Evolutionary conservation across 2,113 vertebrate genomes (phyloP).

Genomic region (Hippocampus mohnikei): DNA sequence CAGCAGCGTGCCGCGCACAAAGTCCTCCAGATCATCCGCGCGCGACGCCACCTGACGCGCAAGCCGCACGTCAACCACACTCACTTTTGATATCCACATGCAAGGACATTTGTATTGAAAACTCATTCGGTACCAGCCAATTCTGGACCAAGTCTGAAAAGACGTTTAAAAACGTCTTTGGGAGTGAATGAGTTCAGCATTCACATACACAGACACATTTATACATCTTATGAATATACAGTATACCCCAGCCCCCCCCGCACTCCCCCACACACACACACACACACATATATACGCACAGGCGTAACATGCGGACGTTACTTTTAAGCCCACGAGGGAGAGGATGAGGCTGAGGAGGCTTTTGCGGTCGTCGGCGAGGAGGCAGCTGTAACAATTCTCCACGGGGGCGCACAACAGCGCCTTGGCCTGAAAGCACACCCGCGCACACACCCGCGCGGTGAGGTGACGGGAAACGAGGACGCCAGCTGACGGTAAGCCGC

Average conservation of each 20-base stretch:
- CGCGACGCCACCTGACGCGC: slow-evolving; percentile 77
- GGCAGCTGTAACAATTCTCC: slow-evolving; percentile 86
- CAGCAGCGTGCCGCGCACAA: slow-evolving; percentile 82
- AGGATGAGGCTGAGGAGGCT: slow-evolving; percentile 83
- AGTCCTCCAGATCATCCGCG: slow-evolving; percentile 69
- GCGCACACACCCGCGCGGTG: background rate
- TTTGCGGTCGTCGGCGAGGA: slow-evolving; percentile 75
- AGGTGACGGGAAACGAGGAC: background rate
- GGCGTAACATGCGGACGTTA: slow-evolving; percentile 49
- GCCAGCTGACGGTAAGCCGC: background rate
- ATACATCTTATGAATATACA: too few relatives aligned
- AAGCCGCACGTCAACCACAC: background rate
- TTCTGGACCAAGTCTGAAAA: too few relatives aligned
- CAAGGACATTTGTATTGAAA: too few relatives aligned
- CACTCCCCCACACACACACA: too few relatives aligned
- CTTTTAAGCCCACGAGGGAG: slow-evolving; percentile 87
- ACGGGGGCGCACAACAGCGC: slow-evolving; percentile 80
- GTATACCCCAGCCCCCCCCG: too few relatives aligned
- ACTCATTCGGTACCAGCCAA: too few relatives aligned
- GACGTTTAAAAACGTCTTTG: too few relatives aligned
- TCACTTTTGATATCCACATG: too few relatives aligned
- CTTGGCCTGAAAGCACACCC: slow-evolving; percentile 72
- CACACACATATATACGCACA: background rate
- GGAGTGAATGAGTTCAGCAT: too few relatives aligned
- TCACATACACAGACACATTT: too few relatives aligned